Evolutionary conservation across 1,140 invertebrate genomes (phyloP).

Genomic region (Drosophila funebris): DNA sequence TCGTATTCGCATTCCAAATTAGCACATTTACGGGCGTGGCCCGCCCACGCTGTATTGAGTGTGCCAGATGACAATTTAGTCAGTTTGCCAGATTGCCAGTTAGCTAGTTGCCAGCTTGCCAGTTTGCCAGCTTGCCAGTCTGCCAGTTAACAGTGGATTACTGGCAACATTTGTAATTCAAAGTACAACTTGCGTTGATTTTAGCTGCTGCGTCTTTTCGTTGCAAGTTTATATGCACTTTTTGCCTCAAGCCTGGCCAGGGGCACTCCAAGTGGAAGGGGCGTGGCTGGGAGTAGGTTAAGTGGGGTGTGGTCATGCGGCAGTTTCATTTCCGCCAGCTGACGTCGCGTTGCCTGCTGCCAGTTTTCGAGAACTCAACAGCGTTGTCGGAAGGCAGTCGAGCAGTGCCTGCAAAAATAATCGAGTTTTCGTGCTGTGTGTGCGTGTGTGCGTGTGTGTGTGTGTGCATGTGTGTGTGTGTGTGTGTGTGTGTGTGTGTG

Average conservation of each 20-base stretch:
- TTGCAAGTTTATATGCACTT: slow-evolving; percentile 35
- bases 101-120: neutral
- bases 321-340: slow-evolving; percentile 69
- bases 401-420: slow-evolving; percentile 59
- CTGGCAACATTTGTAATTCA: slow-evolving; percentile 73
- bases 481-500: slow-evolving; percentile 1
- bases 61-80: no score
- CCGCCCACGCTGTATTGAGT: slow-evolving; percentile 32
- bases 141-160: slow-evolving; percentile 34
- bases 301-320: slow-evolving; percentile 39
- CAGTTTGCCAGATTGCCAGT: neutral
- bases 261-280: neutral
- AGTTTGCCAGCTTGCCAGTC: neutral
- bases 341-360: slow-evolving; percentile 44
- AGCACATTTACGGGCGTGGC: slow-evolving; percentile 64
- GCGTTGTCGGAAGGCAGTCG: slow-evolving; percentile 30
- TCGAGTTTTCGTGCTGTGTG: slow-evolving; percentile 50
- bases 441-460: neutral
- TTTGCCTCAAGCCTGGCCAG: neutral
- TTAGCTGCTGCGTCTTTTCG: slow-evolving; percentile 40
- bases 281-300: neutral
- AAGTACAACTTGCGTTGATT: slow-evolving; percentile 70
- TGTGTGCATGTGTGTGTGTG: neutral
- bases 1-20: slow-evolving; percentile 50
- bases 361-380: slow-evolving; percentile 15